These are phyloP conservation scores for Eucriotettix oculatus DNA, from an alignment of 2,888 invertebrate genomes.

Conservation along the genomic window DNA sequence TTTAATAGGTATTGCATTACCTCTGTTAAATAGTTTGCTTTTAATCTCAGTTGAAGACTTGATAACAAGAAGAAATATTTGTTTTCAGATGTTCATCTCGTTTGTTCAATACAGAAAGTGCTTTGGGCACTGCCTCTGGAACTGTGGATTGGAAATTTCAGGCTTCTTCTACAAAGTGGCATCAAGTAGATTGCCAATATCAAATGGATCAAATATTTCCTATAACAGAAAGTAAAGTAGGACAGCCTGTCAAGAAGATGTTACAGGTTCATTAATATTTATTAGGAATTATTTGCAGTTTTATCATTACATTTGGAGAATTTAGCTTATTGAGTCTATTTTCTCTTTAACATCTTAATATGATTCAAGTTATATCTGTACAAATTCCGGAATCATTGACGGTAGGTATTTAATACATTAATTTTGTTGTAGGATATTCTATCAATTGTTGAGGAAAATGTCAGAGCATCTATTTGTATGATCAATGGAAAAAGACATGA, in stretches of 20 bases:
- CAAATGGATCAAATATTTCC: conserved; percentile 61
- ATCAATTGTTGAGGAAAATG: conserved; percentile 36
- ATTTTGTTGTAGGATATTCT: conserved; percentile 35
- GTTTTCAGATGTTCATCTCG: conserved; percentile 39
- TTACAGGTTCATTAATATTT: conserved; percentile 35
- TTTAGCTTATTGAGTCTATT: too few species aligned
- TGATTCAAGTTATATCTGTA: too few species aligned
- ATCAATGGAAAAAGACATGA: conserved; percentile 56
- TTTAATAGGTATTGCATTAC: too few species aligned
- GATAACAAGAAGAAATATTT: background rate
- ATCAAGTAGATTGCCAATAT: conserved; percentile 55
- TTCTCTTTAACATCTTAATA: too few species aligned
- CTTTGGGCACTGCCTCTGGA: conserved; percentile 31
- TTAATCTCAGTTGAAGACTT: too few species aligned
- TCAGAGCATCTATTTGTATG: conserved; percentile 48
- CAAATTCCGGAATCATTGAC: too few species aligned
- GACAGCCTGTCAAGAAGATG: conserved; percentile 45
- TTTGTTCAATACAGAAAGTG: conserved; percentile 38
- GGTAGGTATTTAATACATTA: too few species aligned
- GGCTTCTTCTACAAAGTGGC: conserved; percentile 54
- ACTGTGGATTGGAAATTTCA: conserved; percentile 65
- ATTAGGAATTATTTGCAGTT: too few species aligned
- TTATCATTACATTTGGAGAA: too few species aligned
- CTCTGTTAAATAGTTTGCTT: too few species aligned
- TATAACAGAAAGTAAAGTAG: conserved; percentile 41